phyloP scores from a whole-genome alignment of 2,113 vertebrate genomes.

The Vombatus ursinus region DNA sequence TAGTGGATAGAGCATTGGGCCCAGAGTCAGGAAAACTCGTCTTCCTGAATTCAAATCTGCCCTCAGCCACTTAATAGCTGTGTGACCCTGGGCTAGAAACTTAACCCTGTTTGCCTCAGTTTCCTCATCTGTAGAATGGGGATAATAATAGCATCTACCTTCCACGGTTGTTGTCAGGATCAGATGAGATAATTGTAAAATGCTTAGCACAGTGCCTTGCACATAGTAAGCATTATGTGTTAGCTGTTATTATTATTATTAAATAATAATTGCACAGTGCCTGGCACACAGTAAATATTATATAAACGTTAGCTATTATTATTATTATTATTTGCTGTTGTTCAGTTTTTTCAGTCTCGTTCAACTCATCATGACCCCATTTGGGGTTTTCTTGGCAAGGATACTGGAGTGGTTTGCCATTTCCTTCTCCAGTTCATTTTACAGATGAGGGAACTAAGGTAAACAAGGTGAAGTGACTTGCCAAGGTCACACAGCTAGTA shows the following conservation, averaged over 20 bases:
- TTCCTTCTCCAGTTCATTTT: background rate
- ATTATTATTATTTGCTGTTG: too few relatives aligned
- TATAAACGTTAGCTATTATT: background rate
- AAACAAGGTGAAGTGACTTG: background rate
- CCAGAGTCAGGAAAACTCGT: background rate
- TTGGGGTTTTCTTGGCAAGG: background rate
- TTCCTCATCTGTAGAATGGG: background rate
- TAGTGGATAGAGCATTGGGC: background rate
- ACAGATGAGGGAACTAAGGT: background rate
- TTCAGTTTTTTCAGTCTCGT: background rate
- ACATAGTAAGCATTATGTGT: too few relatives aligned
- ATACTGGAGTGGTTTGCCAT: background rate
- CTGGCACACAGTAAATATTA: background rate
- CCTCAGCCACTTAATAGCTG: background rate
- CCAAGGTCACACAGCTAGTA: background rate
- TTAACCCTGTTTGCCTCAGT: background rate
- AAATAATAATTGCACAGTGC: too few relatives aligned
- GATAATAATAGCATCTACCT: background rate
- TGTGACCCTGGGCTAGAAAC: too few relatives aligned
- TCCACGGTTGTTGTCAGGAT: background rate
- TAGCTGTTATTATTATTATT: too few relatives aligned
- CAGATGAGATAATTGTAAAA: background rate
- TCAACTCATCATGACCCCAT: background rate
- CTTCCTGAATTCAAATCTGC: background rate
- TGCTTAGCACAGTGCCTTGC: background rate